These are phyloP conservation scores for Ceriagrion tenellum DNA, from an alignment of 2,888 invertebrate genomes.

Conservation along the genomic window DNA sequence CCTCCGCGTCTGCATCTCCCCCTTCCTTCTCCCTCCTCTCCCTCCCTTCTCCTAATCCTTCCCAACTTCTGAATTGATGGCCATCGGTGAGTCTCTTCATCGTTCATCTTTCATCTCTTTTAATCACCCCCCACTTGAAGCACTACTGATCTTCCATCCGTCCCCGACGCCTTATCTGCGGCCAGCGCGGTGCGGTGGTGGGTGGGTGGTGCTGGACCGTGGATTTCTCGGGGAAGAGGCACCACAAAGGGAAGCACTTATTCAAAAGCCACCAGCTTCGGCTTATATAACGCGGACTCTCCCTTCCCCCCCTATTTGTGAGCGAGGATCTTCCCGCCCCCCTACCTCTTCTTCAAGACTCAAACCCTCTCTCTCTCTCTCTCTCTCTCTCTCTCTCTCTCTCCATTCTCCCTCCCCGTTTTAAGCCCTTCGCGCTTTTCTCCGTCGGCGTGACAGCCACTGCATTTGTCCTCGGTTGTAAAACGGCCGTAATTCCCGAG, in stretches of 20 bases:
- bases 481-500: slow-evolving; percentile 42
- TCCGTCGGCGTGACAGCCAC: slow-evolving; percentile 7
- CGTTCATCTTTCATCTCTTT: slow-evolving; percentile 41
- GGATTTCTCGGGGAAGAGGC: neutral
- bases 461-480: slow-evolving; percentile 47
- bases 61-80: neutral
- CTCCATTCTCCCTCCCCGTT: neutral
- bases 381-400: too few relatives aligned
- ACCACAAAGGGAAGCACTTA: slow-evolving; percentile 25
- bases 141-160: neutral
- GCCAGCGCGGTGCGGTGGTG: too few relatives aligned
- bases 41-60: neutral
- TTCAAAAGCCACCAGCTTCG: slow-evolving; percentile 36
- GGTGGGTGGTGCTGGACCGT: neutral
- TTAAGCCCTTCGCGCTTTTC: slow-evolving; percentile 40
- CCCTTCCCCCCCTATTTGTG: neutral
- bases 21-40: neutral
- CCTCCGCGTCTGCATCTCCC: neutral
- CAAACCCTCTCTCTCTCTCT: too few relatives aligned
- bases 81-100: slow-evolving; percentile 37
- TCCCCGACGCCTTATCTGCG: neutral
- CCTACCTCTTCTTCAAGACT: neutral
- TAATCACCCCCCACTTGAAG: neutral
- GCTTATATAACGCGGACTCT: slow-evolving; percentile 4
- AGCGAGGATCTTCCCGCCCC: neutral